Evolutionary conservation across 2,797 vertebrate genomes (phyloP), one percentile per base, ranked within the genome.

Genomic region (Podargus strigoides): DNA sequence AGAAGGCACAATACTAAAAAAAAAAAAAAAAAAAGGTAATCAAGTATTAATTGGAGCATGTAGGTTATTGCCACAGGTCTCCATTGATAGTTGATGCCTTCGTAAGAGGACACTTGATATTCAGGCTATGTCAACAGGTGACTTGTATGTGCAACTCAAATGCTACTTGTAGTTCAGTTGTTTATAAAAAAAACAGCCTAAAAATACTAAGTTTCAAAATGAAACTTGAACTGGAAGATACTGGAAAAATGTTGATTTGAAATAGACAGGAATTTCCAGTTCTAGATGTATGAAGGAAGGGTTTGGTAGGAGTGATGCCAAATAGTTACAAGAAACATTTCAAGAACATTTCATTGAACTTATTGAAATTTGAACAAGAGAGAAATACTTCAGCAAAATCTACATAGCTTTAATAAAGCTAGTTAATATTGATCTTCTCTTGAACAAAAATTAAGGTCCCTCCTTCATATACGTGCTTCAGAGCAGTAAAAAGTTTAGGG

Each of bases 131-230:
- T 46, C n/a, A 69, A n/a, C 1, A 1, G 3, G 21, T 58, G 13
- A 64, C 22, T 27, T 52, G 26, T 28, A 64, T 0, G 0, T 2
- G 3, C 12, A 21, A 32, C 7, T 66, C 5, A 14, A 56, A 8
- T 39, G 17, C 11, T 73, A 13, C 7, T 74, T 7, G 15, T 10
- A 62, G 3, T 64, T 73, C 34, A 20, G 4, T 49, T 7, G 5
- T 73, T 86, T 41, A 30, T 66, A 62, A 4, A 39, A 6, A 60
- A 14, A 49, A 2, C n/a, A 55, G 4, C 41, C n/a, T 34, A 63
- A 14, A 85, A 81, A 39, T 42, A 21, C 16, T 59, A 39, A 44
- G 14, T 55, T 84, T 66, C 62, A 70, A 76, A 87, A 55, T 26
- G 4, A 62, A 87, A 60, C 12, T 87, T 7, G 62, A 52, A 36